Conservation (phyloP, 1,140 invertebrate genomes). For the Bombus vancouverensis region DNA sequence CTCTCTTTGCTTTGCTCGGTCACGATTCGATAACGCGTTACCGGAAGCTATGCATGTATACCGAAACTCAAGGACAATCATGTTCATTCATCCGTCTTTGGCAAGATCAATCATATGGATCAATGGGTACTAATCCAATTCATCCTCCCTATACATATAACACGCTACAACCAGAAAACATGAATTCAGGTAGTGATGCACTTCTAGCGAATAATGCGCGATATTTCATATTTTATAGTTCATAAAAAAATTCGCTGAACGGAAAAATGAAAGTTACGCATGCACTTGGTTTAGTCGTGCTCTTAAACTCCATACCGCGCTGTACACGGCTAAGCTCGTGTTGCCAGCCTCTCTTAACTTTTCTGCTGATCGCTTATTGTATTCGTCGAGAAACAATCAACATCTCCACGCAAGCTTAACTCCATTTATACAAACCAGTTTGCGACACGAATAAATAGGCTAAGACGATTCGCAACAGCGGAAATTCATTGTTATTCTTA, state of each 20-base stretch:
- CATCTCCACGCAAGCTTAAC: neutral
- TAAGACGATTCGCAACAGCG: neutral
- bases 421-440: neutral
- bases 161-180: neutral
- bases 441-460: neutral
- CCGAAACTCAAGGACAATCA: conserved; percentile 57
- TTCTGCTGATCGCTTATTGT: conserved; percentile 48
- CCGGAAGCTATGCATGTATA: conserved; percentile 34
- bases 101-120: conserved; percentile 40
- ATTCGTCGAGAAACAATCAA: conserved; percentile 39
- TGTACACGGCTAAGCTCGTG: neutral
- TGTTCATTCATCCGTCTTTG: conserved; percentile 61
- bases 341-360: conserved; percentile 28
- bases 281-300: neutral
- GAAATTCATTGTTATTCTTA: neutral
- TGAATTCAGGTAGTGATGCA: neutral
- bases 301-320: neutral
- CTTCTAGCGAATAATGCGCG: no score
- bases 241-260: neutral
- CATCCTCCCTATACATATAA: neutral
- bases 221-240: neutral
- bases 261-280: neutral
- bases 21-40: conserved; percentile 51
- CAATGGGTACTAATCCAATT: neutral
- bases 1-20: conserved; percentile 15